Evolutionary conservation across 2,797 vertebrate species (phyloP).

Genomic region (Gila robusta): DNA sequence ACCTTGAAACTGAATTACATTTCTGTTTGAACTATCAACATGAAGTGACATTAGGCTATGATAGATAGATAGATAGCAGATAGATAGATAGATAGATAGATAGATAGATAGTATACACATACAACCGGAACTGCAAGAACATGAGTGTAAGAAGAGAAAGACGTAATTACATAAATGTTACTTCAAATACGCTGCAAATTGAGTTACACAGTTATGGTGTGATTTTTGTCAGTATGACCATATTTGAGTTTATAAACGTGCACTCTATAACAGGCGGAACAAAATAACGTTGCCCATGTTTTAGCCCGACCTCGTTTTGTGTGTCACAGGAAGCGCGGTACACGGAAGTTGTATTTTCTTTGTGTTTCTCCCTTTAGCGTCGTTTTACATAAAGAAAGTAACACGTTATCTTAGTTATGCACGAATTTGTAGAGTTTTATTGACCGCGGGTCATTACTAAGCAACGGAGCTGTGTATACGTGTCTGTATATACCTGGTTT

Average conservation of each 20-base stretch:
- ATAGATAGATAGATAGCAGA: background rate
- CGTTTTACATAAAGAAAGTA: conserved; percentile 80
- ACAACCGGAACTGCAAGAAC: background rate
- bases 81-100: background rate
- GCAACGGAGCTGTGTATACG: conserved; percentile 58
- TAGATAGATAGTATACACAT: background rate
- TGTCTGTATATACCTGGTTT: conserved; percentile 58
- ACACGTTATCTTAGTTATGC: conserved; percentile 65
- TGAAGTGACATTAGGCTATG: background rate
- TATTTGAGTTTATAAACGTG: background rate
- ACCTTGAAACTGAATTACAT: conserved; percentile 29
- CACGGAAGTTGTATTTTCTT: conserved; percentile 87
- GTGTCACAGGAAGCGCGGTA: conserved; percentile 82
- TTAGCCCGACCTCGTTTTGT: conserved; percentile 73
- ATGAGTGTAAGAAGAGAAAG: background rate
- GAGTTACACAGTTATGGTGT: background rate
- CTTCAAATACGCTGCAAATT: background rate
- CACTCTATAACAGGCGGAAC: conserved; percentile 74
- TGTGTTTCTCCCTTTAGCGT: conserved; percentile 85
- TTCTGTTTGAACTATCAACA: background rate
- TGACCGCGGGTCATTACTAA: conserved; percentile 65
- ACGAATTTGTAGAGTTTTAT: conserved; percentile 46
- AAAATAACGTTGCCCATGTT: conserved; percentile 62
- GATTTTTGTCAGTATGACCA: background rate
- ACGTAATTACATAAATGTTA: background rate